These are phyloP conservation scores for Phrynosoma blainvillii DNA, from an alignment of 2,113 vertebrate genomes.

Conservation along the genomic window DNA sequence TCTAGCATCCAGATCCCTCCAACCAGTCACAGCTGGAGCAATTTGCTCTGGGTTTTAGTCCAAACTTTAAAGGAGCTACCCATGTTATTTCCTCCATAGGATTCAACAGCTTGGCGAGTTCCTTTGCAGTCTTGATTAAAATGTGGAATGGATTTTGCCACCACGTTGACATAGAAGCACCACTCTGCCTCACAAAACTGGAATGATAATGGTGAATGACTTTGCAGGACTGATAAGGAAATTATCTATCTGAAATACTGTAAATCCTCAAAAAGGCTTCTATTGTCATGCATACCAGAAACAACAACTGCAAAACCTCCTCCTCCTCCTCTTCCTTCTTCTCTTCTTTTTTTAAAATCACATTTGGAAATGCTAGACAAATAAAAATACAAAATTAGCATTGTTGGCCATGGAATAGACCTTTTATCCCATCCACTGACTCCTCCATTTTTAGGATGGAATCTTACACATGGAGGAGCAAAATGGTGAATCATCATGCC, in stretches of 20 bases:
- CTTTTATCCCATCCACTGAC: too few relatives aligned
- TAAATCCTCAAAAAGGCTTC: too few relatives aligned
- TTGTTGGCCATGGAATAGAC: background rate
- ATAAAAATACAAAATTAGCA: background rate
- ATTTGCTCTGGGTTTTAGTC: too few relatives aligned
- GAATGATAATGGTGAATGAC: background rate
- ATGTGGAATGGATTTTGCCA: too few relatives aligned
- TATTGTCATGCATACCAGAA: background rate
- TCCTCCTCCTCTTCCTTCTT: too few relatives aligned
- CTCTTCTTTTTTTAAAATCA: background rate
- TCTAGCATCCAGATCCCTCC: background rate
- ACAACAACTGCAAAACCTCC: background rate
- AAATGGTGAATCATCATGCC: background rate
- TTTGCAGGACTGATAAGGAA: background rate
- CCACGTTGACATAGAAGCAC: too few relatives aligned
- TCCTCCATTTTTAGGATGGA: rapidly evolving
- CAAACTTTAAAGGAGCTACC: too few relatives aligned
- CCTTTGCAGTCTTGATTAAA: too few relatives aligned
- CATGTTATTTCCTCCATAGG: too few relatives aligned
- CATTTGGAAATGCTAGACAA: background rate
- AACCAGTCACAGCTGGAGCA: too few relatives aligned
- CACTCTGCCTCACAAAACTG: too few relatives aligned
- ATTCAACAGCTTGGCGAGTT: too few relatives aligned
- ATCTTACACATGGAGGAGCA: background rate
- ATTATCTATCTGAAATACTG: background rate